Conservation (phyloP, 37 sponge, comb jelly and placozoan genomes). For the Mnemiopsis leidyi region DNA sequence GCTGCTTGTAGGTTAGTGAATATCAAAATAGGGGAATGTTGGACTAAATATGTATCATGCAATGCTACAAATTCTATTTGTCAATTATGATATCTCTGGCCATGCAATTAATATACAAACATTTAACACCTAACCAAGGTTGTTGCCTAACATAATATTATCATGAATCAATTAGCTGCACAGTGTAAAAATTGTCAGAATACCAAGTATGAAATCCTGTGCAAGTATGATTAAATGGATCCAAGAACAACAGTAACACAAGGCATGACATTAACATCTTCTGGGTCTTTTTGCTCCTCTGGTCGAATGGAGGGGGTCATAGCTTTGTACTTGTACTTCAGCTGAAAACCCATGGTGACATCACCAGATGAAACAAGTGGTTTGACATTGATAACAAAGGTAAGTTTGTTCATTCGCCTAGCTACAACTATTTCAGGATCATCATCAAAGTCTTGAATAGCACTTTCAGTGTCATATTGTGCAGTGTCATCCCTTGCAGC, state of each 20-base stretch:
- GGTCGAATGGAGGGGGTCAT: constrained; percentile 56
- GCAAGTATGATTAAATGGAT: background rate
- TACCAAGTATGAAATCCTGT: no score
- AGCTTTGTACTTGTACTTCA: constrained; percentile 47
- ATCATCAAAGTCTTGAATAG: constrained; percentile 38
- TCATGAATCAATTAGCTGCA: no score
- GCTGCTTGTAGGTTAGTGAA: no score
- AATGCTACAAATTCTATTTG: no score
- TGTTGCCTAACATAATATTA: no score
- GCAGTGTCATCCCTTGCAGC: constrained; percentile 65
- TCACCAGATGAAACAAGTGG: background rate
- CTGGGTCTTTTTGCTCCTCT: constrained; percentile 51
- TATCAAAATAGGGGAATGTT: no score
- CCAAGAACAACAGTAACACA: constrained; percentile 9
- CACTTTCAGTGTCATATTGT: constrained; percentile 32
- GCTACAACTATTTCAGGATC: constrained; percentile 49
- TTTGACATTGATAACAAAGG: constrained; percentile 2
- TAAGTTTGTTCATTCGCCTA: constrained; percentile 18
- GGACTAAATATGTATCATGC: no score
- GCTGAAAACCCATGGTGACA: constrained; percentile 25
- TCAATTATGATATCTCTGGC: no score
- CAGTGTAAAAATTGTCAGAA: no score
- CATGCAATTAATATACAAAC: no score
- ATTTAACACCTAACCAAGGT: no score
- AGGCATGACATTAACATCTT: constrained; percentile 30